Evolutionary conservation across 2,797 vertebrate species (phyloP).

Genomic region (Liasis olivaceus): DNA sequence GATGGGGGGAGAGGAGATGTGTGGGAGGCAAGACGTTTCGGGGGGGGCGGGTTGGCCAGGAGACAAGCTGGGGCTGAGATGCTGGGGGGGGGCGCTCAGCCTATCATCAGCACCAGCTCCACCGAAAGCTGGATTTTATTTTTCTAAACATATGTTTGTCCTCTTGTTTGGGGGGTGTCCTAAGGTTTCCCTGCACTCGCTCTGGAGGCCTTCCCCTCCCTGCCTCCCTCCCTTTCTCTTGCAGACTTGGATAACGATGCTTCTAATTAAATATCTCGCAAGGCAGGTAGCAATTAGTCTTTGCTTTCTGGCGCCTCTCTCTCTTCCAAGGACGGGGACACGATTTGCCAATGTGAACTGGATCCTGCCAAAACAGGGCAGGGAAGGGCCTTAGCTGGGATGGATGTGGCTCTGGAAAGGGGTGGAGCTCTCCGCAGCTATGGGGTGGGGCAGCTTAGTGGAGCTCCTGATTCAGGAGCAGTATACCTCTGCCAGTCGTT

Average conservation of each 20-base stretch:
- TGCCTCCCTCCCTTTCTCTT: background rate
- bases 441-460: background rate
- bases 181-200: background rate
- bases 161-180: background rate
- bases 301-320: constrained; percentile 5
- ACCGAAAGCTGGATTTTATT: background rate
- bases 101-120: background rate
- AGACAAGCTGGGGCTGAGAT: background rate
- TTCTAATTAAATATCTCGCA: background rate
- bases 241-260: background rate
- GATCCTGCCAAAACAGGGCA: background rate
- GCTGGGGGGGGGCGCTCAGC: fast-evolving
- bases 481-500: too few relatives aligned
- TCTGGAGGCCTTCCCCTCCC: background rate
- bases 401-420: background rate
- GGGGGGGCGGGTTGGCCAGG: background rate
- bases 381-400: background rate
- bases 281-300: constrained; percentile 14
- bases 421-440: background rate
- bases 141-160: background rate
- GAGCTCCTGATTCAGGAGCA: background rate
- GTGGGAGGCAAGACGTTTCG: background rate
- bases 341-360: background rate
- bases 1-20: background rate
- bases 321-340: background rate